These are phyloP conservation scores for Dasyurus viverrinus DNA, from an alignment of 2,113 vertebrate genomes.

Conservation along the genomic window DNA sequence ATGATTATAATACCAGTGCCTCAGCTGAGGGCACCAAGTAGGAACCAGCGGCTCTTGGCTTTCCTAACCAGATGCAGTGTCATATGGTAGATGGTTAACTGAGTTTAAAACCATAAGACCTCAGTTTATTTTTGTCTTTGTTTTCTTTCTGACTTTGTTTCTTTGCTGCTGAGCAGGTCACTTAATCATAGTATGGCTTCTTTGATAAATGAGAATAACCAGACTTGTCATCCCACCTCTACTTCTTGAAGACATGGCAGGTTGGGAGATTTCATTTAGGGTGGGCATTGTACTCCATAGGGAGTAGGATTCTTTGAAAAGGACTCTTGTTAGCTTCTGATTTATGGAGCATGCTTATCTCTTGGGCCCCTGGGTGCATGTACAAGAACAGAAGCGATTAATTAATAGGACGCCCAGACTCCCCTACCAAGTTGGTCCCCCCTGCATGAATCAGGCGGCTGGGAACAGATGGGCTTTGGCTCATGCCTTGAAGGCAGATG, in stretches of 20 bases:
- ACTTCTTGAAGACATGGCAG: neutral
- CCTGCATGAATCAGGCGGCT: neutral
- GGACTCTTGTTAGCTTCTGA: neutral
- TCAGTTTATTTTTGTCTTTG: neutral
- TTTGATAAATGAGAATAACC: neutral
- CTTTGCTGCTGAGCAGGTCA: neutral
- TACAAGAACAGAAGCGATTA: neutral
- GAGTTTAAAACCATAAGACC: neutral
- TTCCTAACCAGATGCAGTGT: neutral
- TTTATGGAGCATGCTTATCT: slow-evolving; percentile 6
- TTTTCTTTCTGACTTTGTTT: neutral
- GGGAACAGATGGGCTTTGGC: neutral
- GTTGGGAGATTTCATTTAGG: neutral
- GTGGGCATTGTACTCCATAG: neutral
- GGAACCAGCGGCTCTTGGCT: neutral
- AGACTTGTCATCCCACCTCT: neutral
- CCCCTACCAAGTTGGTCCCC: neutral
- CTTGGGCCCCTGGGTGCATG: neutral
- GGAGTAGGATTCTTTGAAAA: neutral
- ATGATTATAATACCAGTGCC: neutral
- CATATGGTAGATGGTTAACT: neutral
- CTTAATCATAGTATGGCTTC: neutral
- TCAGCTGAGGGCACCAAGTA: neutral
- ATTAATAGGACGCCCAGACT: neutral
- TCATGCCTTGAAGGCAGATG: neutral